Evolutionary conservation across 2,888 invertebrate species (phyloP), one percentile per base, ranked within the genome.

Genomic region (Mythimna pallens): DNA sequence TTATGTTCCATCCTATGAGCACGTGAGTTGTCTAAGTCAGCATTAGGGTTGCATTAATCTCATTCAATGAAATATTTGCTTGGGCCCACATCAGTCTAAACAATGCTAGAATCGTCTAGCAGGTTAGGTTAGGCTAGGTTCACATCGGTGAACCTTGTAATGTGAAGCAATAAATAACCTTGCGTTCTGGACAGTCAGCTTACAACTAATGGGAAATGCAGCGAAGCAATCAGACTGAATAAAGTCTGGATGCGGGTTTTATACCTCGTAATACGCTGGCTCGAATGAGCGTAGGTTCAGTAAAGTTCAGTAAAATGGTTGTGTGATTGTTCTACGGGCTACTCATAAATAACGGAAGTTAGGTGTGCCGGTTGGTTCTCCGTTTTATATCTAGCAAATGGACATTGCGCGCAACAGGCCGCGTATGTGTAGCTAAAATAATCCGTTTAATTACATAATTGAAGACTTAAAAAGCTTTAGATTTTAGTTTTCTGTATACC

Each of bases 301-400:
- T 66, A 52, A 55, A 50, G 61, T 74, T 69, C n/a, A 62, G 34
- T 52, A 22, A 58, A 71, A 78, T 52, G 52, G 34, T 63, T 43
- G 57, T 55, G 14, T 50, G 70, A 61, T 40, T 70, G 25, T 75
- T 70, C 50, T 62, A 25, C 57, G 25, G 12, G 17, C 22, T 69
- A 36, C 62, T 70, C 62, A 52, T 52, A 43, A 75, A 78, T 70
- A 70, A 52, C 50, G n/a, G 71, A 76, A 54, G 71, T 43, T 62
- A 70, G 62, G 36, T 20, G 25, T 36, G 62, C 25, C 17, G 17
- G 22, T 63, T 63, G 25, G 58, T 25, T 22, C 12, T 59, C 36
- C 20, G 9, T 63, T 78, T 71, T 71, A 63, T 63, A 43, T 50
- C n/a, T 70, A 67, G 52, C 34, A 55, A 54, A 64, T 47, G 36